phyloP scores from a whole-genome alignment of 2,113 vertebrate species.

The Eclectus roratus region DNA sequence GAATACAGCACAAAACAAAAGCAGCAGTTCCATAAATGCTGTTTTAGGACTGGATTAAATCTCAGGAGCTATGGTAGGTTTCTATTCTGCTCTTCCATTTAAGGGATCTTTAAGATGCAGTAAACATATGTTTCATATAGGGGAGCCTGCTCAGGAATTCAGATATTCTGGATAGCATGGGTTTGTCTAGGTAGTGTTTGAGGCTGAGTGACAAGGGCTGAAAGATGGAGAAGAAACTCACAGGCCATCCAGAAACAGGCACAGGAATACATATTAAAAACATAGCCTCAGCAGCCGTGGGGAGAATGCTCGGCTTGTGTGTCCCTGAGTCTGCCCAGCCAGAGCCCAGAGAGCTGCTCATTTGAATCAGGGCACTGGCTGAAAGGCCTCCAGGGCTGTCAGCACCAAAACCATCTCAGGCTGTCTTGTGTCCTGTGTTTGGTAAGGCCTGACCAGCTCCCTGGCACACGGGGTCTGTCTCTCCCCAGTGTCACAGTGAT shows the following conservation, averaged over 20 bases:
- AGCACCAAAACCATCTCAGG: not conserved
- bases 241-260: not conserved
- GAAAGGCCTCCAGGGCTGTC: not conserved
- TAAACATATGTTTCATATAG: not conserved
- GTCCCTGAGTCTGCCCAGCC: not conserved
- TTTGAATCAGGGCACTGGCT: not conserved
- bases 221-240: not conserved
- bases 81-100: constrained; percentile 31
- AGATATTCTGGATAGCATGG: not conserved
- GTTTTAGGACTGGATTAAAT: not conserved
- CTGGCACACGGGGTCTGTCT: not conserved
- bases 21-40: not conserved
- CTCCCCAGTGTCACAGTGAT: not conserved
- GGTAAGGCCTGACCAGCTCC: not conserved
- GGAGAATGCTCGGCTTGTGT: too few species aligned
- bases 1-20: not conserved
- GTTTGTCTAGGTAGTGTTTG: not conserved
- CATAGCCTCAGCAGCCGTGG: not conserved
- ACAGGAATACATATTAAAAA: not conserved
- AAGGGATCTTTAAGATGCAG: not conserved
- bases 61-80: not conserved
- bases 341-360: not conserved
- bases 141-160: constrained; percentile 24
- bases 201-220: not conserved
- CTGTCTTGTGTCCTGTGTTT: not conserved